Percentiles rank a stretch among this genome's conserved stretches.
These are phyloP conservation scores for Perizoma flavofasciatum DNA, from an alignment of 2,888 invertebrate genomes.

Conservation along the genomic window DNA sequence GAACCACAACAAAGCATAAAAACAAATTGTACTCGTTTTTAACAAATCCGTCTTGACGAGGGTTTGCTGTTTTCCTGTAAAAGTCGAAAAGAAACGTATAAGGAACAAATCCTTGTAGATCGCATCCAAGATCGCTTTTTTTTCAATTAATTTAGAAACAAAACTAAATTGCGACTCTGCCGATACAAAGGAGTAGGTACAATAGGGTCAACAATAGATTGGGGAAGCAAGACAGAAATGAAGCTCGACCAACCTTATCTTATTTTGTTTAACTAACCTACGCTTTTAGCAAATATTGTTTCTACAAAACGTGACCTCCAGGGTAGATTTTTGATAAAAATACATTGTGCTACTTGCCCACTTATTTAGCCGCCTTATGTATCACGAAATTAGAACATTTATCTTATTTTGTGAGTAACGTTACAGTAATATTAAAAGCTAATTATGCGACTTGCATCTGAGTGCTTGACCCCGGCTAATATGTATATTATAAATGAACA, in stretches of 20 bases:
- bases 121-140: conserved; percentile 61
- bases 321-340: conserved; percentile 11
- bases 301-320: conserved; percentile 19
- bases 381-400: background rate
- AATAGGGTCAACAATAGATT: conserved; percentile 29
- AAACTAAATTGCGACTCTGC: conserved; percentile 34
- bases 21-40: conserved; percentile 77
- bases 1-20: conserved; percentile 75
- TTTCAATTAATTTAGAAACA: conserved; percentile 58
- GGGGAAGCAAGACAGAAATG: conserved; percentile 27
- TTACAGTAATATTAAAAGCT: conserved; percentile 9
- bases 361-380: background rate
- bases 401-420: background rate
- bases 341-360: background rate
- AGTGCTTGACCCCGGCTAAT: conserved; percentile 1
- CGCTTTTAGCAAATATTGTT: conserved; percentile 20
- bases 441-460: conserved; percentile 5
- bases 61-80: conserved; percentile 67
- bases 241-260: conserved; percentile 25
- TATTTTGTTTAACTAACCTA: conserved; percentile 20
- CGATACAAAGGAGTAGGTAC: conserved; percentile 23
- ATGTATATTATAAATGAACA: conserved; percentile 1
- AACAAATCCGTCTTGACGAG: conserved; percentile 81
- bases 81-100: conserved; percentile 73
- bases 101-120: conserved; percentile 72